Conservation (phyloP, 2,888 invertebrate genomes). For the Leucania comma region DNA sequence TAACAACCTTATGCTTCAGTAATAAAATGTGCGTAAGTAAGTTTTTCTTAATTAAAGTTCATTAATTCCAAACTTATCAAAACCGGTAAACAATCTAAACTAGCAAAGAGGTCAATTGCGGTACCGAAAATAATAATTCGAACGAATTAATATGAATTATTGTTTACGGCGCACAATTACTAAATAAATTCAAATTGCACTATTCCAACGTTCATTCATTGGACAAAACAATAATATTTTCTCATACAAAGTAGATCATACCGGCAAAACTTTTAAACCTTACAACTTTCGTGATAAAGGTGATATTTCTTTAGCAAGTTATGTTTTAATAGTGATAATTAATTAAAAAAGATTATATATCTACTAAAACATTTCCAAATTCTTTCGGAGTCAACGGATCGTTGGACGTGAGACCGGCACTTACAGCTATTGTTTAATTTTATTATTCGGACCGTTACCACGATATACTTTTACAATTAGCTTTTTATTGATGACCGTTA, state of each 20-base stretch:
- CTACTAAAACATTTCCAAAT: constrained; percentile 86
- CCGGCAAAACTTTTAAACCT: constrained; percentile 64
- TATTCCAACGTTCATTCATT: constrained; percentile 85
- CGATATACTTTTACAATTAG: constrained; percentile 69
- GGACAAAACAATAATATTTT: constrained; percentile 86
- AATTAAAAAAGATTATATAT: constrained; percentile 85
- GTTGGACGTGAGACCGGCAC: constrained; percentile 77
- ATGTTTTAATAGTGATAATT: constrained; percentile 83
- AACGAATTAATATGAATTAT: constrained; percentile 84
- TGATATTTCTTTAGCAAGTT: constrained; percentile 62
- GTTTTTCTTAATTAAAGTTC: constrained; percentile 59
- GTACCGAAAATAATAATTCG: constrained; percentile 78
- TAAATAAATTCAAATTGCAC: constrained; percentile 87
- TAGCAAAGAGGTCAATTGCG: constrained; percentile 68
- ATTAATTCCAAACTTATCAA: constrained; percentile 55
- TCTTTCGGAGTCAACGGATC: constrained; percentile 84
- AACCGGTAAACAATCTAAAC: constrained; percentile 64
- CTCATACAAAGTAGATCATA: constrained; percentile 78
- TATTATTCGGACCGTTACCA: constrained; percentile 72
- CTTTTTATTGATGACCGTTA: constrained; percentile 70
- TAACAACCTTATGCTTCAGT: constrained; percentile 10
- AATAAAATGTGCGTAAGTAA: constrained; percentile 27
- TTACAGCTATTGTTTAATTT: constrained; percentile 78
- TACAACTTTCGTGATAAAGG: constrained; percentile 64
- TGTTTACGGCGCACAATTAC: constrained; percentile 81